Evolutionary conservation across 2,113 vertebrate species (phyloP), one percentile per base, ranked within the genome.

Genomic region (Apeltes quadracus): DNA sequence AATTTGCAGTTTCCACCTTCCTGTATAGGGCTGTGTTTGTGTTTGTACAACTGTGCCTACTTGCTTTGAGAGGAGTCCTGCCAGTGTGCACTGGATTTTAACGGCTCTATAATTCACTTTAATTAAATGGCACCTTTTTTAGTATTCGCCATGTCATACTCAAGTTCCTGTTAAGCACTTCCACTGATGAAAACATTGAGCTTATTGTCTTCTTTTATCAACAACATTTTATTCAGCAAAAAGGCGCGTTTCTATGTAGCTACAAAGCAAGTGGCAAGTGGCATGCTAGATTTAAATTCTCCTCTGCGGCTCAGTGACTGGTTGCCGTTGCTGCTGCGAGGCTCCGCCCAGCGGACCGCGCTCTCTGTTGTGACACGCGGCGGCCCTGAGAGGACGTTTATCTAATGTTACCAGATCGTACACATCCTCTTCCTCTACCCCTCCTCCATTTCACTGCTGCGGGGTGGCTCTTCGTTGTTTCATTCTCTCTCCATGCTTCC

Each of bases 21-120:
- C 76, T 72, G 65, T 75, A 76, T n/a, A n/a, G 56, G 72, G 68
- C 66, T 38, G 44, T 65, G 64, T 79, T 82, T 84, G 76, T 85
- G 65, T 85, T 84, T 82, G 81, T 34, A 70, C 59, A 84, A 63
- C 75, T 80, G 63, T 73, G 75, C 66, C 63, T 58, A 66, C 70
- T 83, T 57, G 68, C 75, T 85, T 53, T 66, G 50, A 79, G 79
- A 29, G 36, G 18, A 62, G 38, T 11, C 32, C 25, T 0, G 20
- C 43, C 44, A 15, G 50, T 32, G 67, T 82, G 74, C 20, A 0
- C 51, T 32, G 86, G 79, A 82, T 88, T 69, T 72, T 9, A 81
- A 82, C 70, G 46, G 65, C 48, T 25, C 12, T 44, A 20, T n/a
- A 59, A 61, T 65, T 73, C 22, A 14, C 75, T 66, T n/a, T 67